phyloP scores from a whole-genome alignment of 1,140 invertebrate species.

The Pentalonia nigronervosa region DNA sequence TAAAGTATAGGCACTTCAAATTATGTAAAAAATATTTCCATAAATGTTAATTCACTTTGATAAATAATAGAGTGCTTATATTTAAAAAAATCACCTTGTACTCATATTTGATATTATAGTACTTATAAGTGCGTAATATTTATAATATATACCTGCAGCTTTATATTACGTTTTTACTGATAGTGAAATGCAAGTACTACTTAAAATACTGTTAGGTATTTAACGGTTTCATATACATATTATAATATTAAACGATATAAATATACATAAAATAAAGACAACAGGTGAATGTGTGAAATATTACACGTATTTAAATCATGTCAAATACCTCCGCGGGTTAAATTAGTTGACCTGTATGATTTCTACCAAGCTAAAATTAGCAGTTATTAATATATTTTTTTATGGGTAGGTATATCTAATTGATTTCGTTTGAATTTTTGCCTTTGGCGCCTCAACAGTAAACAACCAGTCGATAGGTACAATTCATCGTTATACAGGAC shows the following conservation, averaged over 20 bases:
- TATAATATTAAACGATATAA: not conserved
- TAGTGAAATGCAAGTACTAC: not conserved
- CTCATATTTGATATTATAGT: not conserved
- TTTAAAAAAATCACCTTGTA: not conserved
- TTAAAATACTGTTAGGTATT: not conserved
- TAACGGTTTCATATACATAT: not conserved
- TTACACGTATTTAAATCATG: not conserved
- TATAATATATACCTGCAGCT: not conserved
- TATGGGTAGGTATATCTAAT: not conserved
- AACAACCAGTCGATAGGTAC: not conserved
- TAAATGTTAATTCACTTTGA: not conserved
- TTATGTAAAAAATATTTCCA: not conserved
- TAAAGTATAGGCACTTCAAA: not conserved
- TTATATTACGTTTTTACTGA: not conserved
- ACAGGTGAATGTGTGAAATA: not conserved
- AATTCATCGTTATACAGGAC: not conserved
- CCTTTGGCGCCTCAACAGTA: no score
- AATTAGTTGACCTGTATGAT: not conserved
- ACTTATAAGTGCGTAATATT: not conserved
- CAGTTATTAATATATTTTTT: not conserved
- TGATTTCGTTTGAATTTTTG: not conserved
- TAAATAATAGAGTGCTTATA: not conserved
- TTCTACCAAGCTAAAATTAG: not conserved
- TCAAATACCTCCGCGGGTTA: not conserved
- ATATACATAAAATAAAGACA: not conserved